Conservation (phyloP, 2,797 vertebrate genomes). For the Acropternis orthonyx region DNA sequence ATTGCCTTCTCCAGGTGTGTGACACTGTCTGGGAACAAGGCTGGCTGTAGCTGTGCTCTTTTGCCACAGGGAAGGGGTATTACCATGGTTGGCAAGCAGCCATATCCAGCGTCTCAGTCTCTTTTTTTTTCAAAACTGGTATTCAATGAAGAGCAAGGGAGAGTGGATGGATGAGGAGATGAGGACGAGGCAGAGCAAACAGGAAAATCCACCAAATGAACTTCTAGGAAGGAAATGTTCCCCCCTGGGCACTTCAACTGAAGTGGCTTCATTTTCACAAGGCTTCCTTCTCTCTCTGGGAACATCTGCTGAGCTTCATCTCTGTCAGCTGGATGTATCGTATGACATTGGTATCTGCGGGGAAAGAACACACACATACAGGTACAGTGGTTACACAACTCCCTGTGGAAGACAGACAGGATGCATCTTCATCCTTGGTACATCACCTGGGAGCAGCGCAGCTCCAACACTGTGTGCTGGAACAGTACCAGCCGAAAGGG, state of each 20-base stretch:
- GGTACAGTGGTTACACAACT: not conserved
- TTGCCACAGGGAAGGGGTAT: conserved; percentile 23
- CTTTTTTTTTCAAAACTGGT: conserved; percentile 41
- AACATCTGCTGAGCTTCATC: conserved; percentile 95
- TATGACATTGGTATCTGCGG: conserved; percentile 95
- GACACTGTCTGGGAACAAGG: conserved; percentile 33
- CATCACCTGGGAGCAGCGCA: not conserved
- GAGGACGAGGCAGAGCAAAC: conserved; percentile 48
- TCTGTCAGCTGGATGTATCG: conserved; percentile 99
- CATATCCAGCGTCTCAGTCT: conserved; percentile 23
- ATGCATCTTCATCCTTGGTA: not conserved
- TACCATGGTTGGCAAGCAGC: conserved; percentile 20
- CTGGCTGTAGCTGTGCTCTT: conserved; percentile 46
- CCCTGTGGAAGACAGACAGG: not conserved
- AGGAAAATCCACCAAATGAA: conserved; percentile 55
- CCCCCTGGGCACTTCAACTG: conserved; percentile 40
- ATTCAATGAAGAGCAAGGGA: conserved; percentile 48
- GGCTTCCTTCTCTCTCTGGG: conserved; percentile 92
- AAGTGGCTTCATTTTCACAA: conserved; percentile 76
- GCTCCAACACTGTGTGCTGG: not conserved
- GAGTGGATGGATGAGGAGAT: conserved; percentile 25
- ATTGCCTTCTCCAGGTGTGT: conserved; percentile 14
- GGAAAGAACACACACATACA: conserved; percentile 50
- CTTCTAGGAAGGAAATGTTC: conserved; percentile 42
- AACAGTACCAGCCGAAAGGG: not conserved